These are phyloP conservation scores for Aviceda subcristata DNA, from an alignment of 2,113 vertebrate genomes.

Conservation along the genomic window DNA sequence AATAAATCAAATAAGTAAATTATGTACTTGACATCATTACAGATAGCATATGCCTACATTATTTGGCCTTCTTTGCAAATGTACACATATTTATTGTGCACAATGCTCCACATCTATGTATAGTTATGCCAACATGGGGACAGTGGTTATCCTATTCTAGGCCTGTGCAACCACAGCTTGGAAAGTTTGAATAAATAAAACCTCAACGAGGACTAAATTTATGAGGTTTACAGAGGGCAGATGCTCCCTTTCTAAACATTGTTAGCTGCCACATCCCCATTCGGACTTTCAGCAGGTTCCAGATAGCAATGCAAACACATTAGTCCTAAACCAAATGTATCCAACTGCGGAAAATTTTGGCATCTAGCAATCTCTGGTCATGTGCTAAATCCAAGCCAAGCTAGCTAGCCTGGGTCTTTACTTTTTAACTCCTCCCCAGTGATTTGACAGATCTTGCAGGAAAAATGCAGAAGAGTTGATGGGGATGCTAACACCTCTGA, in stretches of 20 bases:
- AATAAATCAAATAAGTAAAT: not conserved
- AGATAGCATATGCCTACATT: not conserved
- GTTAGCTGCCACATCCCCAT: not conserved
- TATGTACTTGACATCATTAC: not conserved
- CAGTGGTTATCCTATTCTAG: not conserved
- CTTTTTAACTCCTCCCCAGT: not conserved
- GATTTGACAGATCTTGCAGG: not conserved
- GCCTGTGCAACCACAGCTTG: not conserved
- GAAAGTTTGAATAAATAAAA: not conserved
- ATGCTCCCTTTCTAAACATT: not conserved
- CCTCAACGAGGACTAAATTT: not conserved
- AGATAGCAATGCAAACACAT: not conserved
- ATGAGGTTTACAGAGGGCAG: not conserved
- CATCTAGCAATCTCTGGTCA: not conserved
- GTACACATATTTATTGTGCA: fast-evolving
- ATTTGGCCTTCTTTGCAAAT: not conserved
- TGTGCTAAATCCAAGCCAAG: not conserved
- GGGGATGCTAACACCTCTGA: not conserved
- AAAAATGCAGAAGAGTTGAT: not conserved
- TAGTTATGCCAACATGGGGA: not conserved
- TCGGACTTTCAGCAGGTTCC: not conserved
- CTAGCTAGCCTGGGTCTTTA: not conserved
- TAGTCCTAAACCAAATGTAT: not conserved
- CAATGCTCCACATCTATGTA: not conserved
- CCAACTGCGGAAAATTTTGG: not conserved